phyloP scores from a whole-genome alignment of 2,113 vertebrate species.

The Madoqua kirkii region DNA sequence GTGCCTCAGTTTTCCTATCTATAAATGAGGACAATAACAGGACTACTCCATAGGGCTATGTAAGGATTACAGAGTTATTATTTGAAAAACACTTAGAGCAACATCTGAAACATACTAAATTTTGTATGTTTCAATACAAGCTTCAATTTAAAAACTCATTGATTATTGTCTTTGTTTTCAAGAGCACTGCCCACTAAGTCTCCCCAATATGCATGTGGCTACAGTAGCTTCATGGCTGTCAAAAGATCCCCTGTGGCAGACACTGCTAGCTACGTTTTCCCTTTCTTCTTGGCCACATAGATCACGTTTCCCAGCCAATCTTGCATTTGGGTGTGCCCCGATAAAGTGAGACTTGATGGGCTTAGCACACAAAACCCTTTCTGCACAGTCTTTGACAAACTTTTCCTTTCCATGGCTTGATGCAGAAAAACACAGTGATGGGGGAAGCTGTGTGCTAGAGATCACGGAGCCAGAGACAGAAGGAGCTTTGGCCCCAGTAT shows the following conservation, averaged over 20 bases:
- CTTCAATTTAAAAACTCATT: neutral
- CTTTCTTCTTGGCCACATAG: neutral
- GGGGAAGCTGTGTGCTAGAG: neutral
- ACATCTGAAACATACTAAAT: neutral
- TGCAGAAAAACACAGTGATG: neutral
- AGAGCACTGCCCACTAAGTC: neutral
- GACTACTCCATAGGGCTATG: neutral
- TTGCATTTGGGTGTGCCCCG: neutral
- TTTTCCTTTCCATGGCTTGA: neutral
- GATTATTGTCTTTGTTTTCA: neutral
- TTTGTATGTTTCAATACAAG: neutral
- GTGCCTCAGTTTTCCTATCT: neutral
- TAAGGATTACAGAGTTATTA: neutral
- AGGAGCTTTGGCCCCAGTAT: neutral
- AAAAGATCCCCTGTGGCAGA: neutral
- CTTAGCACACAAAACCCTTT: neutral
- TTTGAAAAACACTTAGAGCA: neutral
- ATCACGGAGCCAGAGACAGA: neutral
- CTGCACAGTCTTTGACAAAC: neutral
- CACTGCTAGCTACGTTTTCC: neutral
- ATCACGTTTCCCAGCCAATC: neutral
- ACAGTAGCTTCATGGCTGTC: neutral
- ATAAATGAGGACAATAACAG: neutral
- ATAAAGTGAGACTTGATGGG: neutral
- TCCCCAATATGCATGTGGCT: neutral